Base-by-base conservation (phyloP, 2,113 vertebrate genomes). In the Chitala chitala region DNA sequence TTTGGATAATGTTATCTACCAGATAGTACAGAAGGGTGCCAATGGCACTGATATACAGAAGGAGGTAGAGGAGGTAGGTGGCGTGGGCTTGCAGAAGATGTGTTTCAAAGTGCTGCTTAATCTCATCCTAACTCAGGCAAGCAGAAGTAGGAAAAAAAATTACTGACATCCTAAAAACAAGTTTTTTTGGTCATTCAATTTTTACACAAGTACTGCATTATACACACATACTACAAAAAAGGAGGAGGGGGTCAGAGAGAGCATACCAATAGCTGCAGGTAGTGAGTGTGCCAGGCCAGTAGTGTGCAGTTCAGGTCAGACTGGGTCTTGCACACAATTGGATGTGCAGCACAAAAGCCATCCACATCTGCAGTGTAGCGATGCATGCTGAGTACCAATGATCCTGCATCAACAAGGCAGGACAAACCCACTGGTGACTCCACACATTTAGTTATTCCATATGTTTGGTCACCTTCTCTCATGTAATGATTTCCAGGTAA, bases 1-100 rank as follows among this genome's bases (percentile, higher is more conserved):
- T 79, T 75, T 79, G 71, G 73, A 79, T 74, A 38, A 79, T 64
- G 50, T 79, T 79, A 65, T 79, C 78, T 31, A 53, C 66, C 46
- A 79, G 75, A 58, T 79, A 79, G 58, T 76, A 79, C 20, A 79
- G 71, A 55, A 79, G 71, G 31, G 72, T 73, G 17, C 40, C 29
- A 42, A 79, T 65, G 17, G 74, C 78, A 40, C 48, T 56, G 69
- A 66, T 10, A 2, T 79, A 79, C 29, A 76, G 63, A 33, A 71
- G 29, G 17, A 79, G 33, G 54, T 79, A 79, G 1, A 79, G 66
- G 42, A 71, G 40, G 46, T 76, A 79, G 55, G 78, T 71, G 15
- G 68, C 58, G 22, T 74, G 77, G 3, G 61, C 74, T 50, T 66
- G 63, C 58, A 53, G 66, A 10, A 76, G 72, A 29, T 76, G 56